These are phyloP conservation scores for Euschistus heros DNA, from an alignment of 1,140 invertebrate species.

Conservation along the genomic window DNA sequence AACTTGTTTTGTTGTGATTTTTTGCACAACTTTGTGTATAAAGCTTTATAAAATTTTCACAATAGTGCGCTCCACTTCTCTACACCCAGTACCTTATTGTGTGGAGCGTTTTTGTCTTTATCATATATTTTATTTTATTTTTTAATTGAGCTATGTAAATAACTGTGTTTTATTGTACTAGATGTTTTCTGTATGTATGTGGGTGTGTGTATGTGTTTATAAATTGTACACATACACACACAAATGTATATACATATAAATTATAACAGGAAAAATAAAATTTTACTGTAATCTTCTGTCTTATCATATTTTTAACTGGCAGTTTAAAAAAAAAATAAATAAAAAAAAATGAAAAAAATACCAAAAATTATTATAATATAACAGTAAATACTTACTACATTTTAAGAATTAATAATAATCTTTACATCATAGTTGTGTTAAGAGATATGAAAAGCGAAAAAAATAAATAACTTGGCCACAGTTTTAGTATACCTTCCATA, in stretches of 20 bases:
- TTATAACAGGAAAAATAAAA: constrained; percentile 5
- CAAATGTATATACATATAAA: background rate
- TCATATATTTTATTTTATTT: constrained; percentile 7
- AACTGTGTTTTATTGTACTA: constrained; percentile 9
- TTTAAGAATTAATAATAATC: constrained; percentile 14
- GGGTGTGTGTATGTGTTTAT: no score
- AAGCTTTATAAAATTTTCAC: constrained; percentile 8
- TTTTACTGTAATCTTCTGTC: constrained; percentile 16
- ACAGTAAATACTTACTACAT: constrained; percentile 17
- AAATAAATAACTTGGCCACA: constrained; percentile 11
- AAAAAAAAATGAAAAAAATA: background rate
- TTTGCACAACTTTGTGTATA: constrained; percentile 9
- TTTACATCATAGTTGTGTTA: constrained; percentile 11
- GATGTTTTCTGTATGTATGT: constrained; percentile 10
- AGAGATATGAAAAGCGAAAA: constrained; percentile 2
- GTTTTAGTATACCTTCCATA: background rate
- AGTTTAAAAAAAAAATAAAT: background rate
- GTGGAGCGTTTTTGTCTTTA: no score
- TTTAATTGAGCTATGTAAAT: constrained; percentile 12
- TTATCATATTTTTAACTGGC: constrained; percentile 6
- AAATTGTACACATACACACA: no score
- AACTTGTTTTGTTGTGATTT: constrained; percentile 10
- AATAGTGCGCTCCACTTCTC: no score
- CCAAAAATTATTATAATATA: constrained; percentile 2
- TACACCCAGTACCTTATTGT: no score